A percentile compares a stretch with the other conserved stretches of the same genome.
These are phyloP conservation scores for Phrynosoma blainvillii DNA, from an alignment of 2,113 vertebrate genomes.

Conservation along the genomic window DNA sequence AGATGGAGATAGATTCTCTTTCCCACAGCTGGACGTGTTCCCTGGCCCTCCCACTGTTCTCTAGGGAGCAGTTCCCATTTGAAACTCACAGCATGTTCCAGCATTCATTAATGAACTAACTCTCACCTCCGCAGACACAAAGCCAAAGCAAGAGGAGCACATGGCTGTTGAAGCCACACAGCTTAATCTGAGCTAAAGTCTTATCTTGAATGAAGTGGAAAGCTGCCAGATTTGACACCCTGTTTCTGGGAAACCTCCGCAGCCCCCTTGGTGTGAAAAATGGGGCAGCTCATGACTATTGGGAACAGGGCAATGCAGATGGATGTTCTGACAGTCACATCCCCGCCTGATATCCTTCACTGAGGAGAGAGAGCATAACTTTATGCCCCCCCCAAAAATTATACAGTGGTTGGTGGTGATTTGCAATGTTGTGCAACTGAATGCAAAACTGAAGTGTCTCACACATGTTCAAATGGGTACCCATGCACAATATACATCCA, in stretches of 20 bases:
- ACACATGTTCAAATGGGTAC: no score
- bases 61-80: slow-evolving; percentile 15
- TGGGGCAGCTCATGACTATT: not conserved
- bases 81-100: not conserved
- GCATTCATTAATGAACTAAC: slow-evolving; percentile 2
- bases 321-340: not conserved
- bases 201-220: not conserved
- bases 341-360: no score
- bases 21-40: not conserved
- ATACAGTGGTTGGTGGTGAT: no score
- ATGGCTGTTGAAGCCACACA: not conserved
- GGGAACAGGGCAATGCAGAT: not conserved
- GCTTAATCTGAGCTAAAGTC: not conserved
- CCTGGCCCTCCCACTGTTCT: not conserved
- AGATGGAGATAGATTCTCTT: slow-evolving; percentile 13
- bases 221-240: not conserved
- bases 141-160: not conserved
- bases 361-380: no score
- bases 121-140: not conserved
- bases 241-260: not conserved
- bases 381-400: no score
- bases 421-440: no score
- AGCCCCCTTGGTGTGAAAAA: not conserved
- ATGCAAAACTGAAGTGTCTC: no score
- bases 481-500: no score